Conservation (phyloP, 2,797 vertebrate species). For the Gymnothorax reevesii region DNA sequence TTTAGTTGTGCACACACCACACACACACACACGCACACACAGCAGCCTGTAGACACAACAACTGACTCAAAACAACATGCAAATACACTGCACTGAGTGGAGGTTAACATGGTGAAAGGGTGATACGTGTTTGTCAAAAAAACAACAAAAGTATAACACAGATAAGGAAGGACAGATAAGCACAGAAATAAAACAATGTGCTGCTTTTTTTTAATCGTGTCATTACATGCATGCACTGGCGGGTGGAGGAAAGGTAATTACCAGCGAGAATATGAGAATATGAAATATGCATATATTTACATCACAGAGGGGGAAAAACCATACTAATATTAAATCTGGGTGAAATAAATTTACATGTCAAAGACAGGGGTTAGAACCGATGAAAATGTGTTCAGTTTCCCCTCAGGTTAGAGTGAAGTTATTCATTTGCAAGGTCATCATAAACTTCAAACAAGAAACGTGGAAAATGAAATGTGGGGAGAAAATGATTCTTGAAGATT, state of each 20-base stretch:
- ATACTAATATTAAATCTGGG: slow-evolving; percentile 55
- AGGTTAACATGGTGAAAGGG: slow-evolving; percentile 11
- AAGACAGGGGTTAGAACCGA: slow-evolving; percentile 66
- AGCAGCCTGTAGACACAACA: neutral
- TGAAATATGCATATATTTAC: slow-evolving; percentile 65
- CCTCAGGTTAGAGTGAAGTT: slow-evolving; percentile 61
- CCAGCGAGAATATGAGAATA: slow-evolving; percentile 51
- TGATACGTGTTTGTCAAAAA: neutral
- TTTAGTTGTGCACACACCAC: neutral
- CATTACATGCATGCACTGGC: slow-evolving; percentile 51
- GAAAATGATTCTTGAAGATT: slow-evolving; percentile 55
- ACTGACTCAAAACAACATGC: neutral
- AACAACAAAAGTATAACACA: neutral
- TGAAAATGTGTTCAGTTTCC: slow-evolving; percentile 67
- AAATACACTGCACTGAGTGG: neutral
- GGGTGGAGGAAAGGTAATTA: slow-evolving; percentile 60
- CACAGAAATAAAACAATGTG: neutral
- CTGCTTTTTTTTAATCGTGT: slow-evolving; percentile 45
- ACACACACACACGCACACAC: neutral
- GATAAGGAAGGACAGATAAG: neutral
- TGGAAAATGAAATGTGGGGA: slow-evolving; percentile 60
- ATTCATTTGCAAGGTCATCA: slow-evolving; percentile 70
- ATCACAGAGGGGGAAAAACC: slow-evolving; percentile 49
- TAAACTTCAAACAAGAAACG: slow-evolving; percentile 67
- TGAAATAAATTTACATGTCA: slow-evolving; percentile 65